Percentiles rank a stretch among this genome's conserved stretches.
Conservation (phyloP, 2,113 vertebrate genomes). For the Lates calcarifer region DNA sequence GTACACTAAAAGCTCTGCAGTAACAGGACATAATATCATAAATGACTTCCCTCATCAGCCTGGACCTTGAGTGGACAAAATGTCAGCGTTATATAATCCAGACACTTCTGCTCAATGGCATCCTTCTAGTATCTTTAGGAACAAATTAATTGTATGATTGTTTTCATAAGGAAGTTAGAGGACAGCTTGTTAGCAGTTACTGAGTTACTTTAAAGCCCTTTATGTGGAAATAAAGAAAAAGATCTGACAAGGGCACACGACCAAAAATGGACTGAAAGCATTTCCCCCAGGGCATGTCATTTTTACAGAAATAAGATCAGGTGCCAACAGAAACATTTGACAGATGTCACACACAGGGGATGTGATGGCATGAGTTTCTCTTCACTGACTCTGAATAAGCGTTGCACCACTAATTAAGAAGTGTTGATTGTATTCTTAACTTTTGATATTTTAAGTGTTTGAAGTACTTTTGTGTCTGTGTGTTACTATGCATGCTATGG, state of each 20-base stretch:
- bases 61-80: not conserved
- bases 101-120: not conserved
- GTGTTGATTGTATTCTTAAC: constrained; percentile 57
- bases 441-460: constrained; percentile 60
- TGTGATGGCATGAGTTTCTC: not conserved
- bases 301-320: not conserved
- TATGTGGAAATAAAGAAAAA: not conserved
- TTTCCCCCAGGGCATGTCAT: not conserved
- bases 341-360: not conserved
- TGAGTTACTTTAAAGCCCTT: not conserved
- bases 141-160: constrained; percentile 29
- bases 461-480: constrained; percentile 39
- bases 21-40: not conserved
- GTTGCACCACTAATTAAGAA: constrained; percentile 23
- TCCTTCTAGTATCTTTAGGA: not conserved
- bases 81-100: not conserved
- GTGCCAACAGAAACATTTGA: not conserved
- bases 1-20: constrained; percentile 9
- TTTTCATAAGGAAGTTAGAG: not conserved
- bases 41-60: not conserved
- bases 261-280: not conserved
- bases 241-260: constrained; percentile 9
- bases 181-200: constrained; percentile 12
- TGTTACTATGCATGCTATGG: constrained; percentile 63
- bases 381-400: constrained; percentile 2